Base-by-base conservation (phyloP, 2,113 vertebrate genomes). In the Eudyptes chrysolophus region DNA sequence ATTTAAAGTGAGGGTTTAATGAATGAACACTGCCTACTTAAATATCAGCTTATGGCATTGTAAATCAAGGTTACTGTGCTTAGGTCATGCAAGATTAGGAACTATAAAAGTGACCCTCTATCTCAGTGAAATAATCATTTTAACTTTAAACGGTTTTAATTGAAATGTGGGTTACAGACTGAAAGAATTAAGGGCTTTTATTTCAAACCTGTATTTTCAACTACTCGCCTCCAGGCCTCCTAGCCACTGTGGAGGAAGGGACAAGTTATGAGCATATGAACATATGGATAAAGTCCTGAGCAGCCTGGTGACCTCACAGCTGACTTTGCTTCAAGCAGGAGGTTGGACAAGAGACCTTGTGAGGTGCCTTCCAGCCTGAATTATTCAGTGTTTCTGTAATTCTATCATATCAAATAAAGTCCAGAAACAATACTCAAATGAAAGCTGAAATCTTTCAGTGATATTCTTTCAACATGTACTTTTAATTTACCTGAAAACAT, bases 1-100 rank as follows among this genome's bases (percentile, higher is more conserved):
- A 95, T 97, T 92, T 92, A 61, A 90, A 96, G 95, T 69, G 55
- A 71, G 42, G 30, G 38, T 64, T 94, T 96, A 96, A 96, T 97
- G 93, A 96, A 94, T 87, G 94, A 92, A 92, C 55, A 44, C 36
- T 90, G 58, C 25, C 82, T 92, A 36, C 85, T 95, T 86, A 92
- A 95, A 85, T 93, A 95, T 51, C 72, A 87, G 57, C 51, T 92
- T 91, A 92, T 64, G 30, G 36, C 71, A 74, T 36, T 87, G 78
- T 87, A 96, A 94, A 95, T 97, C 95, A 97, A 95, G 92, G 90
- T 94, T 89, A 90, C 66, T 66, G 11, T 4, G 2, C 40, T 88
- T 69, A 90, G 79, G 82, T 94, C 76, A 70, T 85, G 54, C n/a
- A 90, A 92, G 87, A 93, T 77, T 90, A 86, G 58, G 49, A 91